These are phyloP conservation scores for Aphis gossypii DNA, from an alignment of 1,140 invertebrate species.

Conservation along the genomic window DNA sequence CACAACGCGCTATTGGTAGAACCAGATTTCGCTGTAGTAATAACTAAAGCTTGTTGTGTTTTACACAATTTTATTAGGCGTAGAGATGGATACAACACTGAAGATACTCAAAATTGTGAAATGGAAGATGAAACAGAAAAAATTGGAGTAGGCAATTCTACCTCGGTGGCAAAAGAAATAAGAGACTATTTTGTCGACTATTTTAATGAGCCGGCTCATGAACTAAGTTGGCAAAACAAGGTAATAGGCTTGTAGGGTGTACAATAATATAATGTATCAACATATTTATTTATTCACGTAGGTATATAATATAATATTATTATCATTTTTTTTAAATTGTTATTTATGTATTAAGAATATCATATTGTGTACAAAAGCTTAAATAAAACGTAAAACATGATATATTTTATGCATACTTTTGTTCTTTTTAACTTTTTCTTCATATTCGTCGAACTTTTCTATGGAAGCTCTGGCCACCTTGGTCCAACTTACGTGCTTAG, in stretches of 20 bases:
- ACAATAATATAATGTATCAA: background rate
- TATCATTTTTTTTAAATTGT: background rate
- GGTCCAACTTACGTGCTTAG: background rate
- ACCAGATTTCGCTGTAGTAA: constrained; percentile 57
- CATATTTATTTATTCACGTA: background rate
- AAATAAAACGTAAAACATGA: background rate
- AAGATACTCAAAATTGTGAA: constrained; percentile 59
- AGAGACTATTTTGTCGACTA: background rate
- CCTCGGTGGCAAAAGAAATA: background rate
- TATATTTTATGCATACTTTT: background rate
- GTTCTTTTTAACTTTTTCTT: background rate
- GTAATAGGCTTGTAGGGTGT: background rate
- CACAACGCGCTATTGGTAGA: constrained; percentile 59
- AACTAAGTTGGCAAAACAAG: background rate
- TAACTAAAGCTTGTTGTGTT: constrained; percentile 61
- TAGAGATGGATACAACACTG: constrained; percentile 59
- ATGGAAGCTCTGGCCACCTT: background rate
- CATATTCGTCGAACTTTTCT: background rate
- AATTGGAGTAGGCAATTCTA: background rate
- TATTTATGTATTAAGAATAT: background rate
- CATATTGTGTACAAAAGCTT: background rate
- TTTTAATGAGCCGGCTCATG: background rate
- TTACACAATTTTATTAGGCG: constrained; percentile 61
- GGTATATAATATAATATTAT: too few relatives aligned
- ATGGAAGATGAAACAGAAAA: background rate